Conservation (phyloP, 2,113 vertebrate species). For the Sturnus vulgaris region DNA sequence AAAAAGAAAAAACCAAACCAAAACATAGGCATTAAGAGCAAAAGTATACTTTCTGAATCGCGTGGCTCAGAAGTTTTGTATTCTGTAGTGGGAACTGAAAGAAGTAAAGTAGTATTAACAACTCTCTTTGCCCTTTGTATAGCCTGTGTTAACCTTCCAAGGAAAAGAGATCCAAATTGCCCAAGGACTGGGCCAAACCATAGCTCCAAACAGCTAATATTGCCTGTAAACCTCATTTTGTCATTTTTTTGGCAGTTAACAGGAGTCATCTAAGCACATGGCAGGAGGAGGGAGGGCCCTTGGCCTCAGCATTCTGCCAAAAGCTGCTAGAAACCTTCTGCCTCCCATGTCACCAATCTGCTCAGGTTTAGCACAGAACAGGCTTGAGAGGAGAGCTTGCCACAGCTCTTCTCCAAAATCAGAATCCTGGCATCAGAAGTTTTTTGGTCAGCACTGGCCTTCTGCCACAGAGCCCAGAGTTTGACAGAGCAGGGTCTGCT, state of each 20-base stretch:
- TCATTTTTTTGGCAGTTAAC: conserved; percentile 12
- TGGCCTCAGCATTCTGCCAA: not conserved
- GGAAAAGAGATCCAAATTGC: conserved; percentile 1
- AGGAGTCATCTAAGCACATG: not conserved
- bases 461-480: not conserved
- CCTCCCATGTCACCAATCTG: not conserved
- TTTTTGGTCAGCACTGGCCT: not conserved
- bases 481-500: not conserved
- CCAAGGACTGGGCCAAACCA: not conserved
- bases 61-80: not conserved
- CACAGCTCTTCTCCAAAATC: not conserved
- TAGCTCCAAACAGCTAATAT: not conserved
- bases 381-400: not conserved
- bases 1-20: not conserved
- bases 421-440: not conserved
- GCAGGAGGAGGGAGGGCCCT: not conserved
- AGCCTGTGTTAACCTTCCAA: not conserved
- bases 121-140: not conserved
- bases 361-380: not conserved
- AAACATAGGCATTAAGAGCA: not conserved
- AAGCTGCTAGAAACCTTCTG: conserved; percentile 11
- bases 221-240: conserved; percentile 6
- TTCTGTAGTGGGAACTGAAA: not conserved
- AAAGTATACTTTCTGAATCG: not conserved
- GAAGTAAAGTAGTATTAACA: not conserved